Conservation (phyloP, 2,888 invertebrate genomes). For the Torymus texanus region DNA sequence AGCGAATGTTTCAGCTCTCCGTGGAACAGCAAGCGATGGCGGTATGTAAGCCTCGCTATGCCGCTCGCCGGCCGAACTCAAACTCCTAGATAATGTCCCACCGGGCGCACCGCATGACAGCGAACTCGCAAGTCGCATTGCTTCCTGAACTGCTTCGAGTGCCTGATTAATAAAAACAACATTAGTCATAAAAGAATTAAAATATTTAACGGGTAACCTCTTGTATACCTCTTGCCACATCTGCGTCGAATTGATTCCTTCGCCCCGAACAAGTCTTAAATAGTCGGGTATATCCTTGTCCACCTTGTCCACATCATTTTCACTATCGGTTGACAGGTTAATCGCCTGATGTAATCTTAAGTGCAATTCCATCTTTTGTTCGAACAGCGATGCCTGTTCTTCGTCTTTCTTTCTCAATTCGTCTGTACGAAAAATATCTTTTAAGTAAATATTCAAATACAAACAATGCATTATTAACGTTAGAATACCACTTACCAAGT, state of each 20-base stretch:
- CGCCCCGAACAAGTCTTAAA: slow-evolving; percentile 83
- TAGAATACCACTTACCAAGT: slow-evolving; percentile 79
- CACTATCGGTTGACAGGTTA: slow-evolving; percentile 73
- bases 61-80: slow-evolving; percentile 95
- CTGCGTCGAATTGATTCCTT: slow-evolving; percentile 85
- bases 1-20: slow-evolving; percentile 96
- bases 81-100: slow-evolving; percentile 89
- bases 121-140: slow-evolving; percentile 84
- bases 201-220: neutral
- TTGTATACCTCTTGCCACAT: slow-evolving; percentile 90
- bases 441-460: neutral
- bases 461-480: no score
- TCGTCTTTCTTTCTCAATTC: slow-evolving; percentile 91
- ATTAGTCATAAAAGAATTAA: no score
- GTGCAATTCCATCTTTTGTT: slow-evolving; percentile 92
- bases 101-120: slow-evolving; percentile 81
- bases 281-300: slow-evolving; percentile 80
- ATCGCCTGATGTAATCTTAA: slow-evolving; percentile 85
- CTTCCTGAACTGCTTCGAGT: slow-evolving; percentile 79
- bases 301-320: slow-evolving; percentile 65
- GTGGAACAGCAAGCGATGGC: slow-evolving; percentile 85
- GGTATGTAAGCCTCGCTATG: slow-evolving; percentile 91
- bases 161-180: slow-evolving; percentile 60
- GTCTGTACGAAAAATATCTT: slow-evolving; percentile 76
- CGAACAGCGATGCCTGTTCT: slow-evolving; percentile 89